Conservation (phyloP, 2,797 vertebrate genomes). For the Crenichthys baileyi region DNA sequence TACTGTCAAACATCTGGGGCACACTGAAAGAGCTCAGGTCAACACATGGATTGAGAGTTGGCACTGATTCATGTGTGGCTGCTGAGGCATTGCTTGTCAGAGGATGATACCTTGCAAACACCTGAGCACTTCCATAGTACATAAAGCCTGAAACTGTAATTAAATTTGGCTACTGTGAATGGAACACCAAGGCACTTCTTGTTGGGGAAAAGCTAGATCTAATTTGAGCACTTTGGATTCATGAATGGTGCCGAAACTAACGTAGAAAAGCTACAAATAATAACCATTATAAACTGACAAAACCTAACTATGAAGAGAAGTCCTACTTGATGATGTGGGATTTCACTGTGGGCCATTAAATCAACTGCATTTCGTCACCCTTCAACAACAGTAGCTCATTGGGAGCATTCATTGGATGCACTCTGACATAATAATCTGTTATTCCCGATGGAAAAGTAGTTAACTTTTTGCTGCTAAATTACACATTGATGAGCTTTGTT, state of each 20-base stretch:
- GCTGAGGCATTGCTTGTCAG: constrained; percentile 51
- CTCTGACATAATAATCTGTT: constrained; percentile 25
- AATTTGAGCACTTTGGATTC: neutral
- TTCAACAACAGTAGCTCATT: constrained; percentile 21
- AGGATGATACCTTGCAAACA: constrained; percentile 42
- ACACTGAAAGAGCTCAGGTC: constrained; percentile 29
- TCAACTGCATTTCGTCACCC: constrained; percentile 10
- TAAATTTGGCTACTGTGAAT: neutral
- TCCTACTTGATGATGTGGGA: neutral
- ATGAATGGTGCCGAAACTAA: neutral
- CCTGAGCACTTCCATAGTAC: constrained; percentile 33
- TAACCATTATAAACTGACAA: neutral
- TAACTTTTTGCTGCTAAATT: constrained; percentile 38
- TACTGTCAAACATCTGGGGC: constrained; percentile 44
- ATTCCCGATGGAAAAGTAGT: constrained; percentile 21
- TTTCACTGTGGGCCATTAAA: neutral
- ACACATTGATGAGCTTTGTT: constrained; percentile 16
- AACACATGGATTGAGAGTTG: constrained; percentile 58
- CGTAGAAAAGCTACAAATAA: neutral
- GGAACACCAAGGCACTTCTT: neutral
- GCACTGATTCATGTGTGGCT: constrained; percentile 62
- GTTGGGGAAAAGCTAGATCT: neutral
- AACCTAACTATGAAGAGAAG: neutral
- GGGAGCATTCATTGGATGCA: constrained; percentile 10
- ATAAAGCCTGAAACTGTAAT: constrained; percentile 16